Conservation (phyloP, 2,888 invertebrate species). For the Sicus ferrugineus region DNA sequence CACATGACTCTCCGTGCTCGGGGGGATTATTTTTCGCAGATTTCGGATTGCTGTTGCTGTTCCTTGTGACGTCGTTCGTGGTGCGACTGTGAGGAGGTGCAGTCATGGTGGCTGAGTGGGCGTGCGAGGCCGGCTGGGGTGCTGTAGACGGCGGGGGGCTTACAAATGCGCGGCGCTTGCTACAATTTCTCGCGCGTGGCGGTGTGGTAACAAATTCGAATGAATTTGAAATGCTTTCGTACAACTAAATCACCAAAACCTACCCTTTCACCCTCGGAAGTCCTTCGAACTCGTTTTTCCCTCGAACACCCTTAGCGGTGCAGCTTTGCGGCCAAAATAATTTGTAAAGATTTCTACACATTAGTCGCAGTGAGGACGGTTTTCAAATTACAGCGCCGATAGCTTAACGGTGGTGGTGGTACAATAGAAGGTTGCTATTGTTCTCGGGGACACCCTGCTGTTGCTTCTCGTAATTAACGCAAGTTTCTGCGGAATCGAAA, state of each 20-base stretch:
- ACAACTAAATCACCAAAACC: neutral
- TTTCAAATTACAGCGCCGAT: too few relatives aligned
- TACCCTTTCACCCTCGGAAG: neutral
- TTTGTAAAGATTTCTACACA: constrained; percentile 33
- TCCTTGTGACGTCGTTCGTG: neutral
- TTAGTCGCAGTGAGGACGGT: constrained; percentile 27
- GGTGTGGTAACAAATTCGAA: constrained; percentile 17
- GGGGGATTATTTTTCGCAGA: constrained; percentile 44
- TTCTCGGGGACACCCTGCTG: constrained; percentile 6
- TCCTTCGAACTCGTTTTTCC: neutral
- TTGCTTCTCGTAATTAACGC: constrained; percentile 41
- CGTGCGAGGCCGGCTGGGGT: too few relatives aligned
- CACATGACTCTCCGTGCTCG: constrained; percentile 44
- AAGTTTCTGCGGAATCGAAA: constrained; percentile 19
- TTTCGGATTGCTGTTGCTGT: constrained; percentile 35
- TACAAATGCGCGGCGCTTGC: constrained; percentile 28
- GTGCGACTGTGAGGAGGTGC: neutral
- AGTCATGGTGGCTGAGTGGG: too few relatives aligned
- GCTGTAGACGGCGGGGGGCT: constrained; percentile 19
- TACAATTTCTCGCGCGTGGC: neutral
- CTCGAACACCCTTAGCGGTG: constrained; percentile 20
- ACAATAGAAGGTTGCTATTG: too few relatives aligned
- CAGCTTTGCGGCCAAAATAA: constrained; percentile 34
- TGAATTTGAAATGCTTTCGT: constrained; percentile 21
- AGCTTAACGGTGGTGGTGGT: too few relatives aligned